Base-by-base conservation (phyloP, 2,888 invertebrate genomes). In the Megamerina dolium region DNA sequence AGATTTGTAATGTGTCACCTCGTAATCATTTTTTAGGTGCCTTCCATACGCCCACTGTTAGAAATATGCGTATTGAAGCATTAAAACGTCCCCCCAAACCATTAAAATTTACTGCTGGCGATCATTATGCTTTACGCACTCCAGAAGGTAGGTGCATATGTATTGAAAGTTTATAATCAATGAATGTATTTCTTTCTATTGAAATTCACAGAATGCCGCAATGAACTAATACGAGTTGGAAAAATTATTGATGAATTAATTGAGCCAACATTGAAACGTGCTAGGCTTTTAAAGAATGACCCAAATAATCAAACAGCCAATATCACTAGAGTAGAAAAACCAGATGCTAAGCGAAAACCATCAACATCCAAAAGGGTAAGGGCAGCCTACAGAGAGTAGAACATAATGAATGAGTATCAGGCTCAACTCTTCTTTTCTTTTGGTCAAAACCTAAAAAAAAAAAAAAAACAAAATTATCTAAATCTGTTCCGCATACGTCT, bases 201-300 rank as follows among this genome's bases (percentile, higher is more conserved):
- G 35, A 21, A 18, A 23, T 2, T 4, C 4, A 19, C 6, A 65
- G 66, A 65, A 43, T 65, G 64, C 40, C 63, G 66, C 21, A 65
- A 58, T 37, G 72, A 72, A 48, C 51, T 72, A 5, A 52, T 58
- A 30, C 59, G 68, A 26, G 60, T 72, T 51, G 60, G 65, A 16
- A 62, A 62, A 46, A 58, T 68, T 19, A 70, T 72, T 39, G 71
- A 72, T 34, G 53, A 63, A 34, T 54, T 72, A 53, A 68, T 72
- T 39, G 62, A 61, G 16, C 72, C 55, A 40, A 52, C 49, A 43
- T 50, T 51, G 39, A 48, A 46, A 47, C 45, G 49, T 41, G 51
- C 53, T 23, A 46, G 37, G n/a, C n/a, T n/a, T n/a, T n/a, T n/a
- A n/a, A n/a, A 39, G 34, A 43, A 26, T 23, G 32, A 31, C 17